Base-by-base conservation (phyloP, 2,888 invertebrate species). In the Phengaris alcon region DNA sequence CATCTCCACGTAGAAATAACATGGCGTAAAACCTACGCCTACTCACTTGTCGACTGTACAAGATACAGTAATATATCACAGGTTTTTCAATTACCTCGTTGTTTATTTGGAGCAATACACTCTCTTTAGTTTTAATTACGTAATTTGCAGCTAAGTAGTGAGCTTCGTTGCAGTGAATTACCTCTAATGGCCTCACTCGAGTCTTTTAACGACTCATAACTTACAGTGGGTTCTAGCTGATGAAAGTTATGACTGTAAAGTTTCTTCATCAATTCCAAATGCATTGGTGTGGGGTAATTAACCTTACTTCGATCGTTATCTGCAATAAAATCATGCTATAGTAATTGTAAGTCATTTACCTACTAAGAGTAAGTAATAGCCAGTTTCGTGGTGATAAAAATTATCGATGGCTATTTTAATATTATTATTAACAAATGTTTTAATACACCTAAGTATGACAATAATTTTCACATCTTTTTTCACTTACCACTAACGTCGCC, bases 51-150 rank as follows among this genome's bases (percentile, higher is more conserved):
- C 6, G 1, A 48, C 48, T 7, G 6, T 48, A 8, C 35, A 48
- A 48, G 48, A 5, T 48, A 6, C 80, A 79, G 64, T 44, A 87
- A 87, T 88, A 88, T 88, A 84, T 83, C 81, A 64, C 64, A 77
- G 79, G 79, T 84, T 82, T 48, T 59, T 35, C 35, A 73, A 22
- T 75, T 73, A 52, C 69, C 59, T n/a, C 46, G 54, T 73, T 48
- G 75, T 73, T 55, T 59, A 68, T 54, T 44, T 51, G 70, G 15
- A 48, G 57, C 75, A 48, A 44, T 55, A 57, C 69, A 54, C 70
- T 75, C 15, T 13, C 55, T 70, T 75, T 68, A 57, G 57, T 75
- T 74, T 74, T 74, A 74, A 74, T 74, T 68, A 74, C 64, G 64
- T 74, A 74, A 74, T 74, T 74, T 12, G 13, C 35, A 74, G 74